phyloP scores from a whole-genome alignment of 2,113 vertebrate species.

The Apodemus speciosus region DNA sequence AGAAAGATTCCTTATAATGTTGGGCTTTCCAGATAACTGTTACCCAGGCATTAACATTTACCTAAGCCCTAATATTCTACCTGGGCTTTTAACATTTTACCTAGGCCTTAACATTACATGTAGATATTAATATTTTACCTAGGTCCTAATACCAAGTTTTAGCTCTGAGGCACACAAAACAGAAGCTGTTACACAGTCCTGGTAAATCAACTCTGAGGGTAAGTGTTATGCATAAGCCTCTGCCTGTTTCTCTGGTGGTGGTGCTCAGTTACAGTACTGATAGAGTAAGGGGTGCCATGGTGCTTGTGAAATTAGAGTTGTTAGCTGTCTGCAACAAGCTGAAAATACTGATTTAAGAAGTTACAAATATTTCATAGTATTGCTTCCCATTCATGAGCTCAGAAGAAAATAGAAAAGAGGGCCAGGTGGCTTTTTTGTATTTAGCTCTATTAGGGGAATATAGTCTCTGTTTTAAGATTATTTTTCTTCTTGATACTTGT shows the following conservation, averaged over 20 bases:
- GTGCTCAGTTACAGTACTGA: not conserved
- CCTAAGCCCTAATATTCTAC: too few species aligned
- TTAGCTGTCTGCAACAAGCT: not conserved
- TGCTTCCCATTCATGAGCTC: not conserved
- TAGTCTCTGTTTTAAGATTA: not conserved
- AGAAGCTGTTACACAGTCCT: too few species aligned
- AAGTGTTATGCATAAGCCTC: not conserved
- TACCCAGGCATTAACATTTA: too few species aligned
- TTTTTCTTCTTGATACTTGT: not conserved
- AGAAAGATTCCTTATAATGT: too few species aligned
- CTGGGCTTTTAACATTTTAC: too few species aligned
- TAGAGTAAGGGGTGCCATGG: not conserved
- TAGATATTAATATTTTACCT: too few species aligned
- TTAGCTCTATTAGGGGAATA: not conserved
- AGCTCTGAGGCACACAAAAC: not conserved
- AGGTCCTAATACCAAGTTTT: too few species aligned
- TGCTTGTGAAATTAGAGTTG: not conserved
- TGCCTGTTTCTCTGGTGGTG: fast-evolving
- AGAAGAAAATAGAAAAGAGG: not conserved
- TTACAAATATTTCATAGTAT: not conserved
- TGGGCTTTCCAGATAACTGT: too few species aligned
- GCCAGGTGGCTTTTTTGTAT: not conserved
- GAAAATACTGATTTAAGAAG: not conserved
- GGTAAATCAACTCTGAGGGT: fast-evolving
- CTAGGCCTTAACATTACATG: too few species aligned